phyloP scores from a whole-genome alignment of 2,113 vertebrate genomes.

The Limnothrissa miodon region DNA sequence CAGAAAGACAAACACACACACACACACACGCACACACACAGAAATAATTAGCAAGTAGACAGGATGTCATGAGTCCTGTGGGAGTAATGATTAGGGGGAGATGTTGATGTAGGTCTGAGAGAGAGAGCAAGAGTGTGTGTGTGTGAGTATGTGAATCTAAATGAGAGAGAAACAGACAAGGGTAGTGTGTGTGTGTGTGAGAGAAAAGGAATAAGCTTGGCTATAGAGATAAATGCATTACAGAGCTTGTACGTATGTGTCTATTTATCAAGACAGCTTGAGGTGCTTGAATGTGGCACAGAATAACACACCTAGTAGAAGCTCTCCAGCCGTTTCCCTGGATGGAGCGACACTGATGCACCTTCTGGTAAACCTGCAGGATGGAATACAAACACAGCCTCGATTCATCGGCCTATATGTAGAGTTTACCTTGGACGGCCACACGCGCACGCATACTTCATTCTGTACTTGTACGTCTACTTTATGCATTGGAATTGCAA shows the following conservation, averaged over 20 bases:
- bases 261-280: not conserved
- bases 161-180: not conserved
- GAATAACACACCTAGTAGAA: constrained; percentile 82
- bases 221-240: not conserved
- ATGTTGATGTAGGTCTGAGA: constrained; percentile 25
- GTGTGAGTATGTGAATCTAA: not conserved
- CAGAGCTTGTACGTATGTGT: not conserved
- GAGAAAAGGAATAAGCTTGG: not conserved
- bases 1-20: not conserved
- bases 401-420: not conserved
- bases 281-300: not conserved
- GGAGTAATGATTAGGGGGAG: constrained; percentile 24
- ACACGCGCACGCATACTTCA: not conserved
- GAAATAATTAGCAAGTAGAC: not conserved
- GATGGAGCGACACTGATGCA: constrained; percentile 94
- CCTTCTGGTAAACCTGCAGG: constrained; percentile 86
- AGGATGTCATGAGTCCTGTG: not conserved
- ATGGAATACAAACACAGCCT: constrained; percentile 20
- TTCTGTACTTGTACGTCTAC: too few relatives aligned
- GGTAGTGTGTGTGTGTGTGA: not conserved
- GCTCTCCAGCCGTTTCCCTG: constrained; percentile 91
- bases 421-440: not conserved
- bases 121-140: not conserved
- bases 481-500: too few relatives aligned
- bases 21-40: constrained; percentile 7